Percentiles rank a stretch among this genome's conserved stretches.
phyloP scores from a whole-genome alignment of 2,888 invertebrate genomes.

The Amphipyra tragopoginis region DNA sequence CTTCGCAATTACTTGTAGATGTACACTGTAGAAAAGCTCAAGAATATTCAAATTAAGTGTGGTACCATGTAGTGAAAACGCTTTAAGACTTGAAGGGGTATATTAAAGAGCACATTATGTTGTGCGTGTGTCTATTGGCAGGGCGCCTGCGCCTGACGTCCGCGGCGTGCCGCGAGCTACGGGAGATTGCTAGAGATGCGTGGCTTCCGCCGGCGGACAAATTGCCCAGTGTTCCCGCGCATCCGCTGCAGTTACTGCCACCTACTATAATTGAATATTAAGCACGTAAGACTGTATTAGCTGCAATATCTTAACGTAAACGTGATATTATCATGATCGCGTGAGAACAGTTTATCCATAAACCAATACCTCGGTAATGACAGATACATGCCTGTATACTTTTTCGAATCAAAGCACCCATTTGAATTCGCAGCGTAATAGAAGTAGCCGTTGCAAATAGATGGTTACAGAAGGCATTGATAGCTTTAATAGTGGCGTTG shows the following conservation, averaged over 20 bases:
- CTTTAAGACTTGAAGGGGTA: conserved; percentile 40
- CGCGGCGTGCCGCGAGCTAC: conserved; percentile 64
- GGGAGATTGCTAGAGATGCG: conserved; percentile 77
- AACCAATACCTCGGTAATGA: conserved; percentile 49
- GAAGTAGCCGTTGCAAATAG: conserved; percentile 46
- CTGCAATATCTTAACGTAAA: conserved; percentile 58
- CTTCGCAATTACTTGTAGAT: conserved; percentile 40
- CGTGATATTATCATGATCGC: conserved; percentile 54
- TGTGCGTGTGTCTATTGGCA: conserved; percentile 53
- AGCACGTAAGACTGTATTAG: conserved; percentile 62
- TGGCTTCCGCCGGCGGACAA: conserved; percentile 80
- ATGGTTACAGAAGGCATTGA: conserved; percentile 42
- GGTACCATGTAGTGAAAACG: conserved; percentile 43
- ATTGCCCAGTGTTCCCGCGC: conserved; percentile 70
- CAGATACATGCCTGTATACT: conserved; percentile 26
- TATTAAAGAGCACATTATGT: conserved; percentile 50
- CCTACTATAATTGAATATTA: conserved; percentile 76
- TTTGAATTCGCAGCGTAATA: conserved; percentile 42
- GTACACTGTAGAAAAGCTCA: conserved; percentile 36
- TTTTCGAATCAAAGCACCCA: conserved; percentile 34
- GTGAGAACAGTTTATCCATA: conserved; percentile 59
- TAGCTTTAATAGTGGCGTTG: conserved; percentile 60
- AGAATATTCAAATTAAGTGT: conserved; percentile 53
- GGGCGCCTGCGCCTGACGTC: conserved; percentile 35
- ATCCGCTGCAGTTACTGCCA: conserved; percentile 67